phyloP scores from a whole-genome alignment of 2,797 vertebrate genomes.

The Poeciliopsis turneri region DNA sequence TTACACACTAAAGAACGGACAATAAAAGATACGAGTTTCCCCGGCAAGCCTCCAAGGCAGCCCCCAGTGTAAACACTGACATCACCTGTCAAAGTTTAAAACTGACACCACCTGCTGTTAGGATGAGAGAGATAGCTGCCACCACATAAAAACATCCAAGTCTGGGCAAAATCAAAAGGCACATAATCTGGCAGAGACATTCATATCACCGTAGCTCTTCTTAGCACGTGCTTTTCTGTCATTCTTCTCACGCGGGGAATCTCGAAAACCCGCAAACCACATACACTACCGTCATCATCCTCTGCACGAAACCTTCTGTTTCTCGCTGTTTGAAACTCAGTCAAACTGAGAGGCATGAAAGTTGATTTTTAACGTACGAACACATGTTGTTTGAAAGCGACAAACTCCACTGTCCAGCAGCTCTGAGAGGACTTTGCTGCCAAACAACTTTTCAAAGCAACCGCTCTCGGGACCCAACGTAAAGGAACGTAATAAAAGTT shows the following conservation, averaged over 20 bases:
- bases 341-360: not conserved
- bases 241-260: not conserved
- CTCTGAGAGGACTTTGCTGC: not conserved
- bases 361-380: not conserved
- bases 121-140: not conserved
- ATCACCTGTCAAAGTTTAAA: conserved; percentile 35
- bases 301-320: not conserved
- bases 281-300: not conserved
- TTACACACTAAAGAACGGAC: not conserved
- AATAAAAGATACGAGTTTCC: not conserved
- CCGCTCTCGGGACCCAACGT: not conserved
- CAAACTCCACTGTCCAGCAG: not conserved
- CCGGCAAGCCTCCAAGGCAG: not conserved
- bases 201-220: not conserved
- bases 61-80: conserved; percentile 32
- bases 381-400: not conserved
- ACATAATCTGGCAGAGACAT: not conserved
- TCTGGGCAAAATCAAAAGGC: not conserved
- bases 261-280: not conserved
- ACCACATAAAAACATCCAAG: accelerated
- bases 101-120: not conserved
- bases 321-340: too few species aligned
- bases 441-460: conserved; percentile 5
- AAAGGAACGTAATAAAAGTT: not conserved
- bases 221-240: conserved; percentile 6